These are phyloP conservation scores for Archaeoteleia sp. DNA, from an alignment of 2,888 invertebrate species.

Conservation along the genomic window DNA sequence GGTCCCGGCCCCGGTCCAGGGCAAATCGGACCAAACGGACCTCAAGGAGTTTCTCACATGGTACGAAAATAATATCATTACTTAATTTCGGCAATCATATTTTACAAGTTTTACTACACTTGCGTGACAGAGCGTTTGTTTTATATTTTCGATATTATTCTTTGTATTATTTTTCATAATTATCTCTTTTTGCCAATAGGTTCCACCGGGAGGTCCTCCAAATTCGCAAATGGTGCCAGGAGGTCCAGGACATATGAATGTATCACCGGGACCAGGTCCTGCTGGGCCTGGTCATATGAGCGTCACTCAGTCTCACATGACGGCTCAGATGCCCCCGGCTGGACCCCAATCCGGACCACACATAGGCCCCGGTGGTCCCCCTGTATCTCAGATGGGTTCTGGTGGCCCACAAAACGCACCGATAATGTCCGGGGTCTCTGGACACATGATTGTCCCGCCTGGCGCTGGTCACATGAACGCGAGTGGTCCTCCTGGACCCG, in stretches of 20 bases:
- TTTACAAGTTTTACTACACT: no score
- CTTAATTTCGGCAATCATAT: no score
- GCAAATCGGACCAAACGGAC: no score
- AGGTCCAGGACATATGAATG: conserved; percentile 72
- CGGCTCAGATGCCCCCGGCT: conserved; percentile 39
- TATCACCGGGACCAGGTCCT: conserved; percentile 54
- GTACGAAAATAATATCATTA: no score
- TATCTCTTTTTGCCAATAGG: no score
- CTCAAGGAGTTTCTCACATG: no score
- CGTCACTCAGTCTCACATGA: conserved; percentile 59
- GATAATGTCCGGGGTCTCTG: conserved; percentile 68
- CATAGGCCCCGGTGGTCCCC: conserved; percentile 60
- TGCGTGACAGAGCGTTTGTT: no score
- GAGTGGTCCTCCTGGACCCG: conserved; percentile 51
- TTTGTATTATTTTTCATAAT: no score
- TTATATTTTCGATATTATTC: no score
- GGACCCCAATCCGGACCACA: conserved; percentile 52
- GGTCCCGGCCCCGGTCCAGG: no score
- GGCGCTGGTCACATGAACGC: conserved; percentile 62
- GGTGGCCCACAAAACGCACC: conserved; percentile 68
- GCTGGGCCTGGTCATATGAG: conserved; percentile 56
- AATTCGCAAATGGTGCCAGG: conserved; percentile 60
- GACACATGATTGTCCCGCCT: conserved; percentile 64
- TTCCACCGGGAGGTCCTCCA: conserved; percentile 63
- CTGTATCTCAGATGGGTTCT: conserved; percentile 58